Evolutionary conservation across 92 coral and sea anemone genomes (phyloP), one percentile per base, ranked within the genome.

Genomic region (Palythoa caribaeorum): DNA sequence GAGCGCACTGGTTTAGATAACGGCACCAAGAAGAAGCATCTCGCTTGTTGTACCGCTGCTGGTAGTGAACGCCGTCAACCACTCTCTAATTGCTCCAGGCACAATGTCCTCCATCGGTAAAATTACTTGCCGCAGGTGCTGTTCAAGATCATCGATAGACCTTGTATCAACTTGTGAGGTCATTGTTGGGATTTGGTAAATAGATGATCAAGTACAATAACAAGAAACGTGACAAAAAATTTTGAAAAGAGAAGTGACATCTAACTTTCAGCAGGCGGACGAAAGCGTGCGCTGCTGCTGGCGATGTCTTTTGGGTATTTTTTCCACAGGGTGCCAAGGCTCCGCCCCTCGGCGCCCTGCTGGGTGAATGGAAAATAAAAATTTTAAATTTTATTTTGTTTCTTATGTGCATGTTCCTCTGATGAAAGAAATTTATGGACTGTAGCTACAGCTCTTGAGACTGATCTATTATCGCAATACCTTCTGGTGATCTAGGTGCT

Each of bases 1-100:
- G 8, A 63, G 70, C 35, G 70, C 28, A 63, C 28, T 63, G 28
- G 28, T 63, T 35, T 71, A 88, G 16, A 51, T 39, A 21, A 88
- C 21, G 10, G 79, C 63, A 2, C 13, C 10, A 78, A 39, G 68
- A 6, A 89, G 77, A 6, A 89, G 52, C 39, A 89, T 57, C 69
- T 83, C 72, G 50, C 70, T 40, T 66, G 78, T 89, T 9, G 88
- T 89, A 15, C 88, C 92, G 36, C 84, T 71, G 75, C 92, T 86
- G 60, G 74, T 38, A 0, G 83, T 54, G 14, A 73, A 74, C 0
- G 73, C 60, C 1, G 48, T 1, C 15, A 86, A 60, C 89, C 89
- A 86, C 60, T 86, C 80, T 48, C 72, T 3, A 44, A 85, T 51
- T 9, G 54, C 66, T 50, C 47, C 53, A 5, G 88, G 88, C 5